phyloP scores from a whole-genome alignment of 2,113 vertebrate species.

The Myocastor coypus region DNA sequence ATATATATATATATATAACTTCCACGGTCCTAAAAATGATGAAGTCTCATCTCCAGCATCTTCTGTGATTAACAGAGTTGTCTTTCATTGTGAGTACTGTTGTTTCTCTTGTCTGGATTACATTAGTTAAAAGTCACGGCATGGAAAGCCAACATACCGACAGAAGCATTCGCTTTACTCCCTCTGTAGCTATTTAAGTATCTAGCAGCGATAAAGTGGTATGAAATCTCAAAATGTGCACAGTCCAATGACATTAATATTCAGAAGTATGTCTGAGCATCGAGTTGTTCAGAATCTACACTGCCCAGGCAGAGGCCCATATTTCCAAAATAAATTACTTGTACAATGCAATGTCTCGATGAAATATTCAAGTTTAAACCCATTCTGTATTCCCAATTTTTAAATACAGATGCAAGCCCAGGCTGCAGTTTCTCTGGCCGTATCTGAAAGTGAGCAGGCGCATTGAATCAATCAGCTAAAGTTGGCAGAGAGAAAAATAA shows the following conservation, averaged over 20 bases:
- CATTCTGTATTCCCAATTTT: conserved; percentile 81
- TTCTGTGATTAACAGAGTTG: conserved; percentile 72
- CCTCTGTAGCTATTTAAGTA: conserved; percentile 68
- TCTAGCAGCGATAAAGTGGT: conserved; percentile 63
- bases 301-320: conserved; percentile 78
- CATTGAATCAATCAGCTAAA: conserved; percentile 86
- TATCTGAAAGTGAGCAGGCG: conserved; percentile 91
- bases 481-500: conserved; percentile 87
- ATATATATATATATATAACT: too few relatives aligned
- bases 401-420: conserved; percentile 84
- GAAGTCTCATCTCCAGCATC: background rate
- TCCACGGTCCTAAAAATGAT: conserved; percentile 51
- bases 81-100: conserved; percentile 26
- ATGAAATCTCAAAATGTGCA: conserved; percentile 41
- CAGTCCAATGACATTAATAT: conserved; percentile 76
- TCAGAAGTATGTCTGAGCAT: conserved; percentile 73
- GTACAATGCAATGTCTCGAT: conserved; percentile 83
- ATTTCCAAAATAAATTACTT: conserved; percentile 86
- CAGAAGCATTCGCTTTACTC: conserved; percentile 68
- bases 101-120: conserved; percentile 66
- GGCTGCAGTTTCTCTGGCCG: conserved; percentile 71
- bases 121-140: conserved; percentile 61
- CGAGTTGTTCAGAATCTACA: conserved; percentile 82
- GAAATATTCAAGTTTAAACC: conserved; percentile 88
- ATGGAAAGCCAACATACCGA: conserved; percentile 67